phyloP scores from a whole-genome alignment of 2,888 invertebrate species.

The Archaeoteleia sp. region DNA sequence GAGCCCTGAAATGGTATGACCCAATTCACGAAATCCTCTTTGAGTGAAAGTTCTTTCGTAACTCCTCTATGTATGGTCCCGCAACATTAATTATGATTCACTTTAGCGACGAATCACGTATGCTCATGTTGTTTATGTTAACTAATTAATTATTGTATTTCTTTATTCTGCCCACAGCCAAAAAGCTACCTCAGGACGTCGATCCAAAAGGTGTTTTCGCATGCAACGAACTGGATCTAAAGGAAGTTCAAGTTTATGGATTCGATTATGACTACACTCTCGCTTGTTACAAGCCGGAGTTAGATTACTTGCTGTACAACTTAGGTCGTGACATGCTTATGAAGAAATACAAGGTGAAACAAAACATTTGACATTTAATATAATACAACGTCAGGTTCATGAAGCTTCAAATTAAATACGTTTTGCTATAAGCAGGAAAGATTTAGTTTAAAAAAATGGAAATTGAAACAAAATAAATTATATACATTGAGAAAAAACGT shows the following conservation, averaged over 20 bases:
- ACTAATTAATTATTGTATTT: too few relatives aligned
- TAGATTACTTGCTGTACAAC: constrained; percentile 93
- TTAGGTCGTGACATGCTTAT: constrained; percentile 91
- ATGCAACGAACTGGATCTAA: constrained; percentile 94
- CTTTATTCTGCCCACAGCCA: constrained; percentile 78
- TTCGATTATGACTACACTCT: constrained; percentile 99
- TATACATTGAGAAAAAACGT: too few relatives aligned
- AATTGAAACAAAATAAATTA: too few relatives aligned
- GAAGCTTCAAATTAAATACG: too few relatives aligned
- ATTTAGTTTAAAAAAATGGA: too few relatives aligned
- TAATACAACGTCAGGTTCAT: too few relatives aligned
- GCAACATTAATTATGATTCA: constrained; percentile 32
- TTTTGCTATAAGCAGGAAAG: too few relatives aligned
- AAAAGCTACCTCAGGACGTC: constrained; percentile 91
- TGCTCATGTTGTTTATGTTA: background rate
- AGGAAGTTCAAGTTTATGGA: constrained; percentile 94
- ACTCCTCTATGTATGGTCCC: constrained; percentile 19
- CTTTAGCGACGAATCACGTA: background rate
- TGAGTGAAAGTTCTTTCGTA: constrained; percentile 53
- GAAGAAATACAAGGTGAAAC: constrained; percentile 87
- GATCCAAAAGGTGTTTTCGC: constrained; percentile 93
- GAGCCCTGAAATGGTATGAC: constrained; percentile 46
- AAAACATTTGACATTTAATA: background rate
- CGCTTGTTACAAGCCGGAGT: constrained; percentile 92
- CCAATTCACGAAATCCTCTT: constrained; percentile 49